These are phyloP conservation scores for Eristalis tenax DNA, from an alignment of 2,888 invertebrate species.

Conservation along the genomic window DNA sequence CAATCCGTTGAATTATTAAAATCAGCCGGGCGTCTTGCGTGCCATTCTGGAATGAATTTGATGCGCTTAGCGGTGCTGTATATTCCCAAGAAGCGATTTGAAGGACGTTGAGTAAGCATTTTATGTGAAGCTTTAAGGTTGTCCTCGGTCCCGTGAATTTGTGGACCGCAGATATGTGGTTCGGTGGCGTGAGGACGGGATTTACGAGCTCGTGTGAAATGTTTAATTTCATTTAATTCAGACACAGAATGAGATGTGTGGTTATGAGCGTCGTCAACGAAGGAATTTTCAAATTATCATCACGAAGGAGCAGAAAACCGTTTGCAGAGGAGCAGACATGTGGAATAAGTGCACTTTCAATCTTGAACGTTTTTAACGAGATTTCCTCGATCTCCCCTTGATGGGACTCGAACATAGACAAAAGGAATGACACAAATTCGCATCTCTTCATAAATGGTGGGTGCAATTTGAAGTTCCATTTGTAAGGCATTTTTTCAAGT, in stretches of 20 bases:
- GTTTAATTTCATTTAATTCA: neutral
- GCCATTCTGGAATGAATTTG: neutral
- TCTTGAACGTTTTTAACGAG: no score
- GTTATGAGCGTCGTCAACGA: no score
- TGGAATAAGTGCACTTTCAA: no score
- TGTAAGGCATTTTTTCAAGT: no score
- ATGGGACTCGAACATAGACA: no score
- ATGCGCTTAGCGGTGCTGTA: neutral
- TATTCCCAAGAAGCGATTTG: neutral
- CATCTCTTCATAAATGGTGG: no score
- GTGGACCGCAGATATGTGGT: neutral
- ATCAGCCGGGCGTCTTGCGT: neutral
- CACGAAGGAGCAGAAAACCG: no score
- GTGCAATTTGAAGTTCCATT: no score
- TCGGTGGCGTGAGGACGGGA: neutral
- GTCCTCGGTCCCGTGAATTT: neutral
- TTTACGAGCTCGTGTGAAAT: neutral
- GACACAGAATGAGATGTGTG: neutral
- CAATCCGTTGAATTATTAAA: slow-evolving; percentile 21
- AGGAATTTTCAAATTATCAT: no score
- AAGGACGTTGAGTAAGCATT: neutral
- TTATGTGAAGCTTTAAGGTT: neutral
- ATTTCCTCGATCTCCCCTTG: no score
- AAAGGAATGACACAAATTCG: no score
- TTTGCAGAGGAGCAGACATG: no score